phyloP scores from a whole-genome alignment of 2,888 invertebrate genomes.

The Leptopilina drosophilae region DNA sequence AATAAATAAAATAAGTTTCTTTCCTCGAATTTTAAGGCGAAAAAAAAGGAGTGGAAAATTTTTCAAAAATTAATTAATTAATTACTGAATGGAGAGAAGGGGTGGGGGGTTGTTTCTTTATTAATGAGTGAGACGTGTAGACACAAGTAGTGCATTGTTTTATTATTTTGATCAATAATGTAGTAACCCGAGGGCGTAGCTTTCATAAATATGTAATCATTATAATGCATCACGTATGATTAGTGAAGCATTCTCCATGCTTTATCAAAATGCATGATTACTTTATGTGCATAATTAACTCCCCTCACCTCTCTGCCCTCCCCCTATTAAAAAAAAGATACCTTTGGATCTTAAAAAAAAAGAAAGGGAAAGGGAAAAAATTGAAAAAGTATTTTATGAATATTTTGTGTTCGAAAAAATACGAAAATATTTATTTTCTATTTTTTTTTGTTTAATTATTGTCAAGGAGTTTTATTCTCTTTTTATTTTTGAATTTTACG shows the following conservation, averaged over 20 bases:
- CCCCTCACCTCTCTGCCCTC: too few species aligned
- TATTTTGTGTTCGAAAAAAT: too few species aligned
- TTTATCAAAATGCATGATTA: slow-evolving; percentile 26
- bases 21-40: too few species aligned
- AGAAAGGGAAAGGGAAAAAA: neutral
- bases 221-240: slow-evolving; percentile 33
- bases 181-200: slow-evolving; percentile 4
- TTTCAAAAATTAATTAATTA: neutral
- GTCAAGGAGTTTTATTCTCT: too few species aligned
- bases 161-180: slow-evolving; percentile 24
- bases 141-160: slow-evolving; percentile 23
- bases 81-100: neutral
- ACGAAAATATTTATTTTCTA: too few species aligned
- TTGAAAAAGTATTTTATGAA: too few species aligned
- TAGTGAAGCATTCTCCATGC: slow-evolving; percentile 12
- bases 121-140: slow-evolving; percentile 28
- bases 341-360: neutral
- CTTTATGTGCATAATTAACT: neutral
- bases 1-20: too few species aligned
- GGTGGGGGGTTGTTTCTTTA: neutral
- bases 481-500: too few species aligned
- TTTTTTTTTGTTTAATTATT: too few species aligned
- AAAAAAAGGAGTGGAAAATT: too few species aligned
- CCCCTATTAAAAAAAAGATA: neutral
- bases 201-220: slow-evolving; percentile 34